These are phyloP conservation scores for Magallana gigas DNA, from an alignment of 1,140 invertebrate species.

Conservation along the genomic window DNA sequence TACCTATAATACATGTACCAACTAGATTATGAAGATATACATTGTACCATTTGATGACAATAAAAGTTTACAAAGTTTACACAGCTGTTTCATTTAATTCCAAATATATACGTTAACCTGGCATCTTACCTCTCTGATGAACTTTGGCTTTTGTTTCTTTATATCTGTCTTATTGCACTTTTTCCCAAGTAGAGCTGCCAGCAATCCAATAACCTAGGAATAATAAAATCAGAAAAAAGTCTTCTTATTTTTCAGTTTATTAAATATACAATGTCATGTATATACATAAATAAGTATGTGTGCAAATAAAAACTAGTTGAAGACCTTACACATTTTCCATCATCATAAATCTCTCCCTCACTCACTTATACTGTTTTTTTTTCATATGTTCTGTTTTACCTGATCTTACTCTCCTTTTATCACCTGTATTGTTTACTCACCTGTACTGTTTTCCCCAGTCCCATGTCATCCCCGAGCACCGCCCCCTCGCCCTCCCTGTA, in stretches of 20 bases:
- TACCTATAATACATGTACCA: no score
- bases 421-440: slow-evolving; percentile 51
- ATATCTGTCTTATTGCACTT: slow-evolving; percentile 72
- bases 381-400: neutral
- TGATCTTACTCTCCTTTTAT: neutral
- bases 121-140: slow-evolving; percentile 72
- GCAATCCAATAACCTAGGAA: slow-evolving; percentile 75
- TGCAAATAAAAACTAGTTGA: no score
- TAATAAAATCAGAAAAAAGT: neutral
- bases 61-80: no score
- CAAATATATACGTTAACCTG: no score
- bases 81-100: no score
- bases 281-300: no score
- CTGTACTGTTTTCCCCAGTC: slow-evolving; percentile 78
- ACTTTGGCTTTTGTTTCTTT: slow-evolving; percentile 69
- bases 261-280: no score
- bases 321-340: no score
- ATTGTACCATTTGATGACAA: no score
- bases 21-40: no score
- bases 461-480: slow-evolving; percentile 78
- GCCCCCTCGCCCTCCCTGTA: slow-evolving; percentile 69
- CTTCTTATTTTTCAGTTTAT: no score
- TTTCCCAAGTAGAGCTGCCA: slow-evolving; percentile 75
- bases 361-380: neutral
- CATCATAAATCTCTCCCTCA: neutral